These are phyloP conservation scores for Ornithoptera alexandrae DNA, from an alignment of 2,888 invertebrate species.

Conservation along the genomic window DNA sequence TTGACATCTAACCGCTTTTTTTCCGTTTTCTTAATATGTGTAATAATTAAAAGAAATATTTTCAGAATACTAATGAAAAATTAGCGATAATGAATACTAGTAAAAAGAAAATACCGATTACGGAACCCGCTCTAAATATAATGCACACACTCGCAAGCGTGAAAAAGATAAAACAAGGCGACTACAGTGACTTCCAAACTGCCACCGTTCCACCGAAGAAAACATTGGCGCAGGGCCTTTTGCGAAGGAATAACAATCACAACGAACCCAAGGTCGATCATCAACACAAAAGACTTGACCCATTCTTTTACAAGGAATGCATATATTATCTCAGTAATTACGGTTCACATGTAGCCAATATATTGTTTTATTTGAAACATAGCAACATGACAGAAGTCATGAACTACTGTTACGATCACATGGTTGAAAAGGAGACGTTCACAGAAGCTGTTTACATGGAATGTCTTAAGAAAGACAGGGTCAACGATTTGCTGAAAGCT, in stretches of 20 bases:
- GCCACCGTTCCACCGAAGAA: conserved; percentile 60
- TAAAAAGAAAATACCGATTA: conserved; percentile 72
- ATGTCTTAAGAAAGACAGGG: conserved; percentile 82
- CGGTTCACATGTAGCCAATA: conserved; percentile 86
- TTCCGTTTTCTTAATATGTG: no score
- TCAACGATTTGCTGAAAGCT: conserved; percentile 80
- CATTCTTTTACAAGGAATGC: conserved; percentile 87
- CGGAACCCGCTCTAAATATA: conserved; percentile 81
- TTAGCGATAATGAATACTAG: conserved; percentile 62
- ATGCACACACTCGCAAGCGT: conserved; percentile 80
- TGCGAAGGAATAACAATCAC: conserved; percentile 60
- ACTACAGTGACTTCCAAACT: conserved; percentile 76
- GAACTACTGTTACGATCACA: conserved; percentile 84
- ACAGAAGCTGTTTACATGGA: conserved; percentile 85
- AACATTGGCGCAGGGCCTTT: conserved; percentile 69
- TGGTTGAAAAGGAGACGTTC: conserved; percentile 85
- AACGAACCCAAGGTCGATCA: conserved; percentile 59
- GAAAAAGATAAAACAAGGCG: conserved; percentile 77
- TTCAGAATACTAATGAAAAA: conserved; percentile 69
- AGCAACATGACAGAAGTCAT: conserved; percentile 85
- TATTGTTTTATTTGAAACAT: conserved; percentile 88
- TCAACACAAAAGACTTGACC: conserved; percentile 67
- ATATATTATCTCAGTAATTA: conserved; percentile 90
- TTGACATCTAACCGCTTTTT: no score
- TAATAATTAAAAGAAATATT: conserved; percentile 20